Percentiles rank a stretch among this genome's conserved stretches.
phyloP scores from a whole-genome alignment of 2,888 invertebrate species.

The Eucera pruinosa region DNA sequence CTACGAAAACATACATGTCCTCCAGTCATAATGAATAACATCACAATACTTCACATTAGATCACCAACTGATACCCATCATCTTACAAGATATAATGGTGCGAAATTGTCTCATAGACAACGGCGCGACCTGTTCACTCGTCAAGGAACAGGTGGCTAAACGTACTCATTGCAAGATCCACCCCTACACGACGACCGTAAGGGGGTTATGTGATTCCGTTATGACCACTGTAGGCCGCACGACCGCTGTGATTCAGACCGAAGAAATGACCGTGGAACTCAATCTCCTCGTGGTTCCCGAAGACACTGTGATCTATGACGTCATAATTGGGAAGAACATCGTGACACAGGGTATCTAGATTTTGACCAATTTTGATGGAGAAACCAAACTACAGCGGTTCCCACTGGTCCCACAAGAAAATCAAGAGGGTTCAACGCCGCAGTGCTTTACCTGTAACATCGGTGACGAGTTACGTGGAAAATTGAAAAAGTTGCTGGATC shows the following conservation, averaged over 20 bases:
- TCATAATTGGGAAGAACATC: constrained; percentile 23
- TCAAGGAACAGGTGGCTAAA: constrained; percentile 2
- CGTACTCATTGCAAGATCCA: constrained; percentile 14
- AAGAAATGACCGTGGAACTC: constrained; percentile 20
- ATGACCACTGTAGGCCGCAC: background rate
- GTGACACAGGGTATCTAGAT: background rate
- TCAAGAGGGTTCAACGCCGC: background rate
- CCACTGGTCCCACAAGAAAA: background rate
- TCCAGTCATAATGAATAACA: too few relatives aligned
- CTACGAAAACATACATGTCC: too few relatives aligned
- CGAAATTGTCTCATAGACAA: constrained; percentile 9
- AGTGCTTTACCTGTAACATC: background rate
- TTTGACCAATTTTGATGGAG: background rate
- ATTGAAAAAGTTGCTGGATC: background rate
- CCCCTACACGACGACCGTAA: constrained; percentile 8
- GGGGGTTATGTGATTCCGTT: background rate
- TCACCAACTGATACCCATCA: background rate
- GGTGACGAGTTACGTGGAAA: background rate
- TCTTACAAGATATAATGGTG: background rate
- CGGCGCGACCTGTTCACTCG: constrained; percentile 13
- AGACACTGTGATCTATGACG: constrained; percentile 12
- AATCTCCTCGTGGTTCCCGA: too few relatives aligned
- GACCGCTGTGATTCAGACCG: constrained; percentile 13
- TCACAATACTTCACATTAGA: background rate
- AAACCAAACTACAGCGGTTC: constrained; percentile 2